Evolutionary conservation across 2,797 vertebrate genomes (phyloP), one percentile per base, ranked within the genome.

Genomic region (Falco berigora): DNA sequence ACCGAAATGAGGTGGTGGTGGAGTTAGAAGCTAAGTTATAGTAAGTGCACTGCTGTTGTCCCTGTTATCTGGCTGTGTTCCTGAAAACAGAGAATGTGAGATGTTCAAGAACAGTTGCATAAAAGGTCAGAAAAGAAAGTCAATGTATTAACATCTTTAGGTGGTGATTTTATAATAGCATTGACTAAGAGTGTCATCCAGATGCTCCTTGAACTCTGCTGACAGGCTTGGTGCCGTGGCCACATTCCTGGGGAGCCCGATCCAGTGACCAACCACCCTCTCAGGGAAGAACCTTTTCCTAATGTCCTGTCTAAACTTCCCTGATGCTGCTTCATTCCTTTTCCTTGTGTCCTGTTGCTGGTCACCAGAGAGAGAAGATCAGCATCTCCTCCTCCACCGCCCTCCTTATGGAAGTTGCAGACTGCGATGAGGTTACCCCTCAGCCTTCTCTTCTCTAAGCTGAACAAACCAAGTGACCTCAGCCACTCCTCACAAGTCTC

Each of bases 131-230:
- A 64, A 52, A 62, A 42, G 20, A 27, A 61, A 66, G 58, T 46
- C 19, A 74, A 84, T 40, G 12, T 53, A 19, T 50, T 52, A 28
- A 36, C 16, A 3, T 52, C 74, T 21, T 15, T 6, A 32, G 44
- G 6, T 8, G 44, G 38, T 24, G 56, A 18, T 81, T 81, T 86
- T 85, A 20, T 28, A 40, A 18, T 52, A 24, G 36, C 14, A 7
- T 77, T 63, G 32, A 46, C n/a, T 14, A 49, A 30, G 9, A 36
- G n/a, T 6, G 0, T 38, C 4, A 0, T 27, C 22, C 63, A 46
- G 47, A 10, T 2, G 8, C 22, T 61, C 15, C 55, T 10, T 61
- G 36, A 69, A 12, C 34, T 28, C 30, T 44, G 14, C 40, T 50
- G 42, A 19, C 44, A 50, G 64, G 34, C 28, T 68, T 12, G 34